Conservation (phyloP, 2,888 invertebrate genomes). For the Mesorhabditis spiculigera region DNA sequence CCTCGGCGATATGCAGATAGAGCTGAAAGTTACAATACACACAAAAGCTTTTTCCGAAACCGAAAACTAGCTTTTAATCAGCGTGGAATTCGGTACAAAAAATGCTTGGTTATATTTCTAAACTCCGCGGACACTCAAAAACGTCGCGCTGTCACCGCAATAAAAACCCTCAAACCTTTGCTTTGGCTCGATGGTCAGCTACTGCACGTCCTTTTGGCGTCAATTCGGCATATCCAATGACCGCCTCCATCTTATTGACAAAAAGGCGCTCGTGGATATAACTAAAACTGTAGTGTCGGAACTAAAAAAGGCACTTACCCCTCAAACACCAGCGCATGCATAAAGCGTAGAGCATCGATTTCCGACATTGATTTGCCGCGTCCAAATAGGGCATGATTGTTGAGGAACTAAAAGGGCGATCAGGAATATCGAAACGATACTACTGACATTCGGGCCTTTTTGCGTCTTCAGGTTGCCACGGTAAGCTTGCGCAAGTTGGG, state of each 20-base stretch:
- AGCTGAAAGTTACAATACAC: slow-evolving; percentile 18
- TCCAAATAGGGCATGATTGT: slow-evolving; percentile 23
- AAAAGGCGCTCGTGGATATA: slow-evolving; percentile 40
- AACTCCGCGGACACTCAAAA: too few relatives aligned
- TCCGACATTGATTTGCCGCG: slow-evolving; percentile 41
- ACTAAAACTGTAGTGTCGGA: slow-evolving; percentile 8
- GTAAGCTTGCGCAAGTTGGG: slow-evolving; percentile 3
- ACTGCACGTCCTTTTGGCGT: slow-evolving; percentile 35
- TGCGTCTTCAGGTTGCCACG: not conserved
- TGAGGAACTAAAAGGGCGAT: too few relatives aligned
- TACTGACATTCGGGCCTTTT: not conserved
- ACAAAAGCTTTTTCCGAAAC: not conserved
- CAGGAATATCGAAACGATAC: not conserved
- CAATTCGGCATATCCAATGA: slow-evolving; percentile 41
- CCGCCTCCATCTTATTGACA: slow-evolving; percentile 25
- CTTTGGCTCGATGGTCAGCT: slow-evolving; percentile 16
- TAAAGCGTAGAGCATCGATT: slow-evolving; percentile 40
- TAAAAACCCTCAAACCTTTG: slow-evolving; percentile 26
- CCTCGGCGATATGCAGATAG: slow-evolving; percentile 34
- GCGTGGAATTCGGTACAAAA: too few relatives aligned
- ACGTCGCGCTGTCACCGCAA: not conserved
- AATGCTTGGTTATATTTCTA: too few relatives aligned
- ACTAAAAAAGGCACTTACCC: not conserved
- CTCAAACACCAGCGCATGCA: slow-evolving; percentile 30
- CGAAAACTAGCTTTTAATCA: not conserved